Base-by-base conservation (phyloP, 2,888 invertebrate genomes). In the Mycogona germanica region DNA sequence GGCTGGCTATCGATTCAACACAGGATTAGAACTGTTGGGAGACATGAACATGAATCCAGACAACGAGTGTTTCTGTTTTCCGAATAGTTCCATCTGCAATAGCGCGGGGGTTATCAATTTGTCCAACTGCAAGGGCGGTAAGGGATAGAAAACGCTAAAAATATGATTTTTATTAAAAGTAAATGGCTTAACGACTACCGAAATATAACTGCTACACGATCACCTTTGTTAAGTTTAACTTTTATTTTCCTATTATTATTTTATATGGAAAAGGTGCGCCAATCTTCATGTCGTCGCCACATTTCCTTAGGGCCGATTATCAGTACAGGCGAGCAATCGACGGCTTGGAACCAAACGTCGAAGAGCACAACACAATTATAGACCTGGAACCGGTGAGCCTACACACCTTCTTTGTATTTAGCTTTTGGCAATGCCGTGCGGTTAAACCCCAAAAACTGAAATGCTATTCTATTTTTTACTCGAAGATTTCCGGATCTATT, bases 331-430 rank as follows among this genome's bases (percentile, higher is more conserved):
- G 28, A 2, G 45, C 55, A n/a, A 47, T 57, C 23, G 40, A 26
- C 0, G 57, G 57, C 9, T 47, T 57, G 12, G 41, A 55, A 19
- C 57, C 57, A 3, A 37, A 54, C 23, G n/a, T 9, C 14, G 17
- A 30, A 4, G n/a, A 48, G 4, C 57, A 57, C 17, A n/a, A 4
- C 23, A 32, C 38, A 7, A 49, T 38, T 28, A 26, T 47, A 28
- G 47, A 51, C 7, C 4, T 57, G 5, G 57, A 57, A 26, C 56
- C 56, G 14, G 56, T 56, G 50, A 56, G 38, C 29, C 7, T 5
- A 50, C 5, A n/a, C 9, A 19, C 21, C n/a, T 5, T 28, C 40
- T 40, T 6, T 25, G n/a, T n/a, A n/a, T n/a, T n/a, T n/a, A n/a
- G n/a, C n/a, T n/a, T n/a, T n/a, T n/a, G n/a, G n/a, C n/a, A n/a